These are phyloP conservation scores for Cydia strobilella DNA, from an alignment of 1,140 invertebrate species.

Conservation along the genomic window DNA sequence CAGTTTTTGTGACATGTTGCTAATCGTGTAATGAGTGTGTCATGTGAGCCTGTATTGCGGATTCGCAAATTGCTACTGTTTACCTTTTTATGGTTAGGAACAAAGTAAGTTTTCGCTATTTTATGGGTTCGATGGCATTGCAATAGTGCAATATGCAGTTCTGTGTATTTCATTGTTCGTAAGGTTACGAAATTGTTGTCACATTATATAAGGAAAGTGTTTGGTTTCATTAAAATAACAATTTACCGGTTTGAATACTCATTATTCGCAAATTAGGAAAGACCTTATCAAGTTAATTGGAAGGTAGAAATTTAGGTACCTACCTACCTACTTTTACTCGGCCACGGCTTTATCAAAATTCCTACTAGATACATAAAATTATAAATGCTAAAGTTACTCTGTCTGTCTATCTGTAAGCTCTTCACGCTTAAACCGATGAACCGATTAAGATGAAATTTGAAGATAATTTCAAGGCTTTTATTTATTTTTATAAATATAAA, in stretches of 20 bases:
- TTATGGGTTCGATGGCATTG: slow-evolving; percentile 49
- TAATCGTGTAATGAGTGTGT: slow-evolving; percentile 48
- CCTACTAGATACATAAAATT: not conserved
- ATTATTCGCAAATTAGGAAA: slow-evolving; percentile 4
- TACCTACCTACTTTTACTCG: slow-evolving; percentile 21
- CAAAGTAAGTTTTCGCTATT: slow-evolving; percentile 45
- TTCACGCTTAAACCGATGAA: no score
- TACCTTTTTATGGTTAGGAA: slow-evolving; percentile 62
- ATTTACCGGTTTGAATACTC: slow-evolving; percentile 7
- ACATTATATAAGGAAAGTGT: not conserved
- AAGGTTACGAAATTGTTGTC: not conserved
- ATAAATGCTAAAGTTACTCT: no score
- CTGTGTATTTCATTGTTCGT: slow-evolving; percentile 23
- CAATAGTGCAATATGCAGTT: slow-evolving; percentile 30
- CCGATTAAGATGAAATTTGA: no score
- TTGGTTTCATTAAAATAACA: slow-evolving; percentile 3
- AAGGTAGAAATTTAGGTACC: no score
- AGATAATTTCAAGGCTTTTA: no score
- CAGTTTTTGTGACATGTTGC: slow-evolving; percentile 41
- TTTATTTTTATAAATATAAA: no score
- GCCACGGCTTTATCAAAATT: not conserved
- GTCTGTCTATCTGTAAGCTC: no score
- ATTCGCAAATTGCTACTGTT: slow-evolving; percentile 48
- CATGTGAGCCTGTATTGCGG: slow-evolving; percentile 54
- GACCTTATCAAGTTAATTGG: not conserved